A percentile compares a stretch with the other conserved stretches of the same genome.
Conservation (phyloP, 2,888 invertebrate species). For the Monochamus alternatus region DNA sequence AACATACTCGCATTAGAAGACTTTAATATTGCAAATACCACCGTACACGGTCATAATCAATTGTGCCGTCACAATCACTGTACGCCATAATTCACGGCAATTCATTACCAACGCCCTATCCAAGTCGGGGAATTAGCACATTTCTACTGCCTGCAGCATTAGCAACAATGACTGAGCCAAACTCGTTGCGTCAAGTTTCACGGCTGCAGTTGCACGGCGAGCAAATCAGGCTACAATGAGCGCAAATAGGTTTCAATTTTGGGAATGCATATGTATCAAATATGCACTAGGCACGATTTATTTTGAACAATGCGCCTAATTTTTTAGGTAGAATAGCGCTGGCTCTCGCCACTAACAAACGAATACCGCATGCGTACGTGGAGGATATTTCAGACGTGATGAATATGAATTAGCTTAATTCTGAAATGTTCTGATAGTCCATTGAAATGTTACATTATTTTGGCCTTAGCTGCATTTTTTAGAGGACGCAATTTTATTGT, state of each 20-base stretch:
- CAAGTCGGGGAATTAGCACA: slow-evolving; percentile 52
- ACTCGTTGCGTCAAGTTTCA: slow-evolving; percentile 34
- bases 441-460: too few species aligned
- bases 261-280: slow-evolving; percentile 48
- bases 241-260: slow-evolving; percentile 52
- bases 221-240: slow-evolving; percentile 48
- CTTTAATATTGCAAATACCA: slow-evolving; percentile 33
- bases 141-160: slow-evolving; percentile 48
- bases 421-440: not conserved
- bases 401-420: slow-evolving; percentile 18
- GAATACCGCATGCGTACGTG: slow-evolving; percentile 38
- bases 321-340: slow-evolving; percentile 47
- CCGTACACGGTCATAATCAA: slow-evolving; percentile 48
- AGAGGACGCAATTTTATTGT: too few species aligned
- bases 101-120: slow-evolving; percentile 56
- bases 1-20: slow-evolving; percentile 27
- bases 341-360: slow-evolving; percentile 37
- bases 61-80: slow-evolving; percentile 59
- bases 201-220: slow-evolving; percentile 33
- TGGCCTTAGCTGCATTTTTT: too few species aligned
- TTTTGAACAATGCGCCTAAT: slow-evolving; percentile 52
- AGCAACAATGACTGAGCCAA: slow-evolving; percentile 48
- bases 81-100: slow-evolving; percentile 58
- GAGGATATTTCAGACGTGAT: slow-evolving; percentile 19
- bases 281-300: slow-evolving; percentile 52